A percentile compares a stretch with the other conserved stretches of the same genome.
These are phyloP conservation scores for Amphipyra berbera DNA, from an alignment of 2,888 invertebrate species.

Conservation along the genomic window DNA sequence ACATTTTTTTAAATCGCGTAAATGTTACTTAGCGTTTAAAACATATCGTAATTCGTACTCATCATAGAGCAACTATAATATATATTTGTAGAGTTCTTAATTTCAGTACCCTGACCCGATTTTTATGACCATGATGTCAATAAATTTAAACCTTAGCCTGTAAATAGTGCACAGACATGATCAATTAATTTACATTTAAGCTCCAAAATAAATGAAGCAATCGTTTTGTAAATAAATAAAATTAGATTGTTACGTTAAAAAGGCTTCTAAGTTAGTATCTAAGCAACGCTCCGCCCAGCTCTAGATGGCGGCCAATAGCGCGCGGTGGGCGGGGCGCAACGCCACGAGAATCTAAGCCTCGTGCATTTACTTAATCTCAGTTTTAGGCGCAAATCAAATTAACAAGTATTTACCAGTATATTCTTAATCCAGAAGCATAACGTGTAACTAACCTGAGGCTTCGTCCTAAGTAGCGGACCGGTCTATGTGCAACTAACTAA, in stretches of 20 bases:
- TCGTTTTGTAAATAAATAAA: slow-evolving; percentile 53
- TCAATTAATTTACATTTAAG: slow-evolving; percentile 20
- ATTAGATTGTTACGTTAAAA: slow-evolving; percentile 67
- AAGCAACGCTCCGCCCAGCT: slow-evolving; percentile 86
- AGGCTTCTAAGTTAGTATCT: slow-evolving; percentile 84
- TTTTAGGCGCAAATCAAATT: slow-evolving; percentile 39
- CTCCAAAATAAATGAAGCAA: slow-evolving; percentile 19
- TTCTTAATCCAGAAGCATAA: slow-evolving; percentile 14
- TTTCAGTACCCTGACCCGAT: background rate
- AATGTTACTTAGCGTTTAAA: background rate
- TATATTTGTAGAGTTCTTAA: background rate
- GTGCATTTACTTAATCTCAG: slow-evolving; percentile 57
- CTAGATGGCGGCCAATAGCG: slow-evolving; percentile 82
- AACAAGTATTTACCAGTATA: slow-evolving; percentile 12
- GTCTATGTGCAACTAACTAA: slow-evolving; percentile 67
- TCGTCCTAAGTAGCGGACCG: slow-evolving; percentile 50
- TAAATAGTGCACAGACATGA: background rate
- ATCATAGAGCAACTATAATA: no score
- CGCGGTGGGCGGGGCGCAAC: slow-evolving; percentile 80
- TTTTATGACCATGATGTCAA: background rate
- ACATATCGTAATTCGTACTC: no score
- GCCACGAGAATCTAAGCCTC: slow-evolving; percentile 78
- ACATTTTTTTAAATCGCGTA: background rate
- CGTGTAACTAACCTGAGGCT: slow-evolving; percentile 13
- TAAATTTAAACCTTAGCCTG: background rate